Base-by-base conservation (phyloP, 2,888 invertebrate genomes). In the Autographa gamma region DNA sequence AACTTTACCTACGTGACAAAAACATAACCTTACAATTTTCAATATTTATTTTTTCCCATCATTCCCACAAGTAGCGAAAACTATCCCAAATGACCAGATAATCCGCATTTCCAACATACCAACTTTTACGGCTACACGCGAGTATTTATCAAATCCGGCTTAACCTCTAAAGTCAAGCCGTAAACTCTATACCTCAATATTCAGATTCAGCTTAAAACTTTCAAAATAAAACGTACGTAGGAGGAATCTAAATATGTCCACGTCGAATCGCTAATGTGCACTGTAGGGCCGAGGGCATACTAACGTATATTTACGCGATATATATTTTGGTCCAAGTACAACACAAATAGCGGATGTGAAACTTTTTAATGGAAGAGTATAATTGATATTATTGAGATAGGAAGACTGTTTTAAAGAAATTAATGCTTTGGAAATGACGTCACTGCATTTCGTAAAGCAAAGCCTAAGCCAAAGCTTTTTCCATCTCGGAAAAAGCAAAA, bases 181-280 rank as follows among this genome's bases (percentile, higher is more conserved):
- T 63, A 79, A 69, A 76, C 70, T 25, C 54, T 66, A 66, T 69
- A 14, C 41, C 69, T 71, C 61, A 62, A 71, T 81, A 80, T 76
- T 58, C 52, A 56, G 78, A 77, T 74, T 66, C 72, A 76, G 60
- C 41, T 59, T 66, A 52, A 72, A 74, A 81, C 69, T 58, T 63
- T 72, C 66, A 72, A 74, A 81, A 80, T 82, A 79, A 82, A 77
- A 82, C 67, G 76, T 60, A 75, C 74, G 77, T 77, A 76, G 74
- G 70, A 71, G 75, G 80, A 78, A 79, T 81, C 84, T 84, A 80
- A 79, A 81, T 84, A 78, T 80, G 82, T 80, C 88, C 91, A 90
- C 89, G 80, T 82, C 93, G 90, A 94, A 94, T 94, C 88, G 91
- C 84, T 94, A 93, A 94, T 93, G 83, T 79, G 88, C 88, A 88